Evolutionary conservation across 2,797 vertebrate genomes (phyloP).

Genomic region (Phataginus tetradactyla): DNA sequence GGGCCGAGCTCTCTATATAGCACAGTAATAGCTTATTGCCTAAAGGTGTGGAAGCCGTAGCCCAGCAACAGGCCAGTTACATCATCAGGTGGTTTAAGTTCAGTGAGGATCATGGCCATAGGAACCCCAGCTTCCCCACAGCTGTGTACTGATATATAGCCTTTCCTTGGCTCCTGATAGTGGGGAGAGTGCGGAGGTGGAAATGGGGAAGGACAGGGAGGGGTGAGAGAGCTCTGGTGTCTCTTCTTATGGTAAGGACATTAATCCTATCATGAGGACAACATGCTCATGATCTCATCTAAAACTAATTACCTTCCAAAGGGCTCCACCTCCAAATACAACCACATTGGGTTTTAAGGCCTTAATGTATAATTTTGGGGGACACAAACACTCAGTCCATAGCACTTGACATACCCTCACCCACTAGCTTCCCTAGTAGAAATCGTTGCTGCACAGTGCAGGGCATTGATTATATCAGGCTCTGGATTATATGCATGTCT

Average conservation of each 20-base stretch:
- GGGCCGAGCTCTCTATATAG: too few species aligned
- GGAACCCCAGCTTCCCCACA: too few species aligned
- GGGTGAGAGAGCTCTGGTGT: neutral
- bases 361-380: neutral
- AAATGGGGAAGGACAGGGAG: neutral
- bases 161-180: neutral
- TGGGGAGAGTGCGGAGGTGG: neutral
- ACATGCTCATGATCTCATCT: neutral
- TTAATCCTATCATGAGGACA: neutral
- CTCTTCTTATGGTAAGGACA: neutral
- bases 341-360: neutral
- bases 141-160: neutral
- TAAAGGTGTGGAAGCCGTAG: too few species aligned
- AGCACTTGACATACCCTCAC: neutral
- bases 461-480: neutral
- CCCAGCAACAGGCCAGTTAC: too few species aligned
- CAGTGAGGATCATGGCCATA: too few species aligned
- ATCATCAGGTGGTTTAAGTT: too few species aligned
- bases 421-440: neutral
- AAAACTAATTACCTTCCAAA: neutral
- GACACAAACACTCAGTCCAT: neutral
- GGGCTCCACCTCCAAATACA: neutral
- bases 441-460: neutral
- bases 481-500: neutral
- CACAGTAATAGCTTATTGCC: too few species aligned